These are phyloP conservation scores for Myopa testacea DNA, from an alignment of 2,888 invertebrate genomes.

Conservation along the genomic window DNA sequence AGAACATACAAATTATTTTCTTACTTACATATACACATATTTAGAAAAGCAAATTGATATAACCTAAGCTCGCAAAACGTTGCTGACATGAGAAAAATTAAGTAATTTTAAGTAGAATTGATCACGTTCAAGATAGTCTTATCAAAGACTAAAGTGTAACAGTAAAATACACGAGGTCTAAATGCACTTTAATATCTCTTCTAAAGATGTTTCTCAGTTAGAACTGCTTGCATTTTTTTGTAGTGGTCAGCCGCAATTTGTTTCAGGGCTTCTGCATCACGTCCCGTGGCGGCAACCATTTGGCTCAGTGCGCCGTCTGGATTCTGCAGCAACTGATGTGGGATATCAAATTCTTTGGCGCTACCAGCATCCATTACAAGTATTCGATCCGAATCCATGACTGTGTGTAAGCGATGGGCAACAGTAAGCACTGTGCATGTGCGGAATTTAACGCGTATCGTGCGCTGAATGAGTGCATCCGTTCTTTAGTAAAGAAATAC, in stretches of 20 bases:
- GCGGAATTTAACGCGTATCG: constrained; percentile 83
- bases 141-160: background rate
- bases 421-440: constrained; percentile 90
- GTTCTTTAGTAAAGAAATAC: constrained; percentile 71
- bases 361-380: constrained; percentile 87
- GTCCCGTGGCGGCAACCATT: constrained; percentile 78
- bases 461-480: constrained; percentile 85
- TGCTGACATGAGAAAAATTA: background rate
- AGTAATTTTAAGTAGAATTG: background rate
- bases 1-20: too few relatives aligned
- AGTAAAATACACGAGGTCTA: background rate
- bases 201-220: background rate
- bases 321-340: constrained; percentile 74
- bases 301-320: constrained; percentile 74
- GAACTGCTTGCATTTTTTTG: constrained; percentile 46
- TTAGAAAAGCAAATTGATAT: too few relatives aligned
- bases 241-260: constrained; percentile 69
- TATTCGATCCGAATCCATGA: constrained; percentile 92
- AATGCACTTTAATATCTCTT: background rate
- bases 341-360: constrained; percentile 80
- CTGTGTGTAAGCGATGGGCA: constrained; percentile 90
- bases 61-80: too few relatives aligned
- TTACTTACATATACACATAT: too few relatives aligned
- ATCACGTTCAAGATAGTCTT: background rate
- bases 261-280: constrained; percentile 68